Evolutionary conservation across 2,113 vertebrate species (phyloP).

Genomic region (Centropus bengalensis): DNA sequence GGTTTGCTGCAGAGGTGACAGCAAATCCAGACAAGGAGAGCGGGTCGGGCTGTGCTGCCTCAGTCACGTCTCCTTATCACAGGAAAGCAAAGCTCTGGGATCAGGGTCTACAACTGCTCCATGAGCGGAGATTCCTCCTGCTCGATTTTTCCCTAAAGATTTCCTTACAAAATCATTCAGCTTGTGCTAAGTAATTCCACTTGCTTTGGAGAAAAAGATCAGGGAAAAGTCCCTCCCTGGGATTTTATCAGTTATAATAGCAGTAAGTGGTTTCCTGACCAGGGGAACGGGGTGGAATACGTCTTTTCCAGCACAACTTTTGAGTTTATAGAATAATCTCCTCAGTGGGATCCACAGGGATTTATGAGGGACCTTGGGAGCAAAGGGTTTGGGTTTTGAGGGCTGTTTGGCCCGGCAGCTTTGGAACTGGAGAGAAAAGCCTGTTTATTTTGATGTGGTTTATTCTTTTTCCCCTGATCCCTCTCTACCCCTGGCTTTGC

Average conservation of each 20-base stretch:
- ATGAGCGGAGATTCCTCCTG: neutral
- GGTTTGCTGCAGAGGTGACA: constrained; percentile 61
- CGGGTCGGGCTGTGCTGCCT: constrained; percentile 32
- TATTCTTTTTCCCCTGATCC: neutral
- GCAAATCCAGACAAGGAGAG: constrained; percentile 62
- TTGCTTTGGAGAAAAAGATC: neutral
- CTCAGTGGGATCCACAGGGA: fast-evolving
- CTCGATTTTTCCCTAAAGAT: neutral
- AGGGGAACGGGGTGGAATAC: neutral
- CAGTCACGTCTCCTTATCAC: neutral
- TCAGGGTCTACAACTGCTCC: neutral
- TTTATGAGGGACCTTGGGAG: fast-evolving
- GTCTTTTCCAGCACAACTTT: neutral
- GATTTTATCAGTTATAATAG: neutral
- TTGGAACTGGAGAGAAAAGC: neutral
- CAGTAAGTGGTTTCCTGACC: neutral
- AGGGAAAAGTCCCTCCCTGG: neutral
- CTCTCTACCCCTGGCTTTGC: neutral
- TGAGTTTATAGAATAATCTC: neutral
- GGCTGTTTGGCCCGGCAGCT: neutral
- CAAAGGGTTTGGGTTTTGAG: neutral
- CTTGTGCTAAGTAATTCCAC: neutral
- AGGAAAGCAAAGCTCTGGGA: neutral
- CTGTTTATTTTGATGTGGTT: neutral
- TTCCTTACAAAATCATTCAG: neutral